These are phyloP conservation scores for Okapia johnstoni DNA, from an alignment of 2,113 vertebrate species.

Conservation along the genomic window DNA sequence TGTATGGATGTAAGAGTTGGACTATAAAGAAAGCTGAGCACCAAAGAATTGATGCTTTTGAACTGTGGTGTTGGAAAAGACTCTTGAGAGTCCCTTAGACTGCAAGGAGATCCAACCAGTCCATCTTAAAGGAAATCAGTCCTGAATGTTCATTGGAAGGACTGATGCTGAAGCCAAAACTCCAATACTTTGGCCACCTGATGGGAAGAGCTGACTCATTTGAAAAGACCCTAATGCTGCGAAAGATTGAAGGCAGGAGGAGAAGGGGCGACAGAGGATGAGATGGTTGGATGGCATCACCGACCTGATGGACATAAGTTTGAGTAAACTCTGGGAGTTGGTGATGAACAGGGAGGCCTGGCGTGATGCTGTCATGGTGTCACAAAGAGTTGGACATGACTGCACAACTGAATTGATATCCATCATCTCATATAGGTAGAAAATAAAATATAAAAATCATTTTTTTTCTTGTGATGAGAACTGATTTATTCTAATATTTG, in stretches of 20 bases:
- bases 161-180: background rate
- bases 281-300: background rate
- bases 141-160: background rate
- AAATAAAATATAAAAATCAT: background rate
- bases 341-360: background rate
- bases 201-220: background rate
- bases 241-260: background rate
- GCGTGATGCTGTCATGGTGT: background rate
- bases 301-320: fast-evolving
- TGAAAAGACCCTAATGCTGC: background rate
- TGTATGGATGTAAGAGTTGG: background rate
- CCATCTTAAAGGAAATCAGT: background rate
- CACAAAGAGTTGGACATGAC: background rate
- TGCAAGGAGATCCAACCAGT: background rate
- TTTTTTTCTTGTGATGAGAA: background rate
- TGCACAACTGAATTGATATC: background rate
- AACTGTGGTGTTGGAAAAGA: background rate
- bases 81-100: background rate
- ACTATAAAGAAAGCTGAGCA: background rate
- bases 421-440: background rate
- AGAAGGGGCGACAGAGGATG: background rate
- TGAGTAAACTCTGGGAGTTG: background rate
- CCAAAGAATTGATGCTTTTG: background rate
- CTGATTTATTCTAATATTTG: background rate
- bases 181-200: background rate